These are phyloP conservation scores for Thereuonema tuberculata DNA, from an alignment of 1,140 invertebrate genomes.

Conservation along the genomic window DNA sequence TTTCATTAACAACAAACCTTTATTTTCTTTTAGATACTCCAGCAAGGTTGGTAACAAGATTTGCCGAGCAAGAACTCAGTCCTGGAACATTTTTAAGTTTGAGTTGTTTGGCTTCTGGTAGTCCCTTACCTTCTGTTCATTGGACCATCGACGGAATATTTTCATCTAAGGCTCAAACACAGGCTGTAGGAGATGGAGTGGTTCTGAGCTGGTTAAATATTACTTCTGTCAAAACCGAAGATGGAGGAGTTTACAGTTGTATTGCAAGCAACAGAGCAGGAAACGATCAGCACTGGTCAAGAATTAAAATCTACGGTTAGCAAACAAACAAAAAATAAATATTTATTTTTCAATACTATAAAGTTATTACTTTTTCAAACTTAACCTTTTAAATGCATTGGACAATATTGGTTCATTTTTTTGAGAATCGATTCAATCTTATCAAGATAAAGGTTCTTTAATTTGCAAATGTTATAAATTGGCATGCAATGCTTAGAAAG, in stretches of 20 bases:
- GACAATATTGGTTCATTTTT: too few relatives aligned
- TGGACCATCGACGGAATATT: conserved; percentile 35
- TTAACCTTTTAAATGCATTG: too few relatives aligned
- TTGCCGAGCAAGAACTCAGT: conserved; percentile 70
- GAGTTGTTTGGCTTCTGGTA: conserved; percentile 67
- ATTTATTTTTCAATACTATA: too few relatives aligned
- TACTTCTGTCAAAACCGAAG: conserved; percentile 67
- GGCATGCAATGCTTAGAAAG: too few relatives aligned
- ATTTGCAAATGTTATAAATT: too few relatives aligned
- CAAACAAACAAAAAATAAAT: too few relatives aligned
- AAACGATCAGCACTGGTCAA: conserved; percentile 56
- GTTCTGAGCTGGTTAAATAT: conserved; percentile 92
- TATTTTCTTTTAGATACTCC: conserved; percentile 24
- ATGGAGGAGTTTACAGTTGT: conserved; percentile 83
- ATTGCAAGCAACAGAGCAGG: conserved; percentile 66
- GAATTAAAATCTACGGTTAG: conserved; percentile 65
- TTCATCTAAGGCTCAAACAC: conserved; percentile 44
- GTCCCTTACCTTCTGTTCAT: conserved; percentile 50
- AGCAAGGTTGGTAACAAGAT: conserved; percentile 69
- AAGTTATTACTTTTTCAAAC: too few relatives aligned
- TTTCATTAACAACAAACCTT: not conserved
- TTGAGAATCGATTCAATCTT: too few relatives aligned
- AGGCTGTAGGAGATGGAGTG: conserved; percentile 79
- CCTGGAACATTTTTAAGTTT: conserved; percentile 71
- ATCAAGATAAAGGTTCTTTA: too few relatives aligned